Conservation (phyloP, 64 coral and sea anemone species). For the Dendrophyllia cribrosa region DNA sequence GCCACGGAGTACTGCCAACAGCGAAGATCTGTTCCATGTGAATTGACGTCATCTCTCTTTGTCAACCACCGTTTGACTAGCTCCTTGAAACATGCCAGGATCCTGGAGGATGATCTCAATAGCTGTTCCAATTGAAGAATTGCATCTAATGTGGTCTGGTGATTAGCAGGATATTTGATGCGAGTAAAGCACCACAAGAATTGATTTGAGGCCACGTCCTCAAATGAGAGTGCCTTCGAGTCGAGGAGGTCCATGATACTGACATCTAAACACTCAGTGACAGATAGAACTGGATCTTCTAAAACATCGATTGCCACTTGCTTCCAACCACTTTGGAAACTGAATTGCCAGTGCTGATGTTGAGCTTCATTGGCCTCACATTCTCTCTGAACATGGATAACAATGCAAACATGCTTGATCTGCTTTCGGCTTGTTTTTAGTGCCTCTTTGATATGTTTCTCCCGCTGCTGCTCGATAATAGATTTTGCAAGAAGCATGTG, state of each 20-base stretch:
- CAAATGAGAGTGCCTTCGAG: constrained; percentile 61
- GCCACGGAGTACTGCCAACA: constrained; percentile 84
- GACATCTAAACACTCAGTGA: constrained; percentile 65
- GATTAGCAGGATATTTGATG: constrained; percentile 65
- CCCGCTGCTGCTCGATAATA: constrained; percentile 73
- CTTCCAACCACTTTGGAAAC: constrained; percentile 87
- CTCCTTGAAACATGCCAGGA: constrained; percentile 60
- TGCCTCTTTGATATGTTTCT: constrained; percentile 19
- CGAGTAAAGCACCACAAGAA: constrained; percentile 87
- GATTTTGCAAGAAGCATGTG: constrained; percentile 81
- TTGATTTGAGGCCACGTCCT: constrained; percentile 65
- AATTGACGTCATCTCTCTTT: not conserved
- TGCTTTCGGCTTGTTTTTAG: not conserved
- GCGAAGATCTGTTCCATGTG: not conserved
- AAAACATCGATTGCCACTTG: constrained; percentile 89
- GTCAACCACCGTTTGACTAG: constrained; percentile 58
- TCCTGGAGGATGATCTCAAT: constrained; percentile 31
- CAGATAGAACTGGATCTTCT: constrained; percentile 47
- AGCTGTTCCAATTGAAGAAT: constrained; percentile 32
- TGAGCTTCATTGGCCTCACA: constrained; percentile 9
- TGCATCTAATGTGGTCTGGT: constrained; percentile 45
- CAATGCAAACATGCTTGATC: constrained; percentile 81
- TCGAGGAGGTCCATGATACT: constrained; percentile 59
- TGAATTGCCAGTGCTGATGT: constrained; percentile 75
- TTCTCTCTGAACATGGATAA: constrained; percentile 76